Conservation (phyloP, 1,140 invertebrate genomes). For the Phocides pigmalion region DNA sequence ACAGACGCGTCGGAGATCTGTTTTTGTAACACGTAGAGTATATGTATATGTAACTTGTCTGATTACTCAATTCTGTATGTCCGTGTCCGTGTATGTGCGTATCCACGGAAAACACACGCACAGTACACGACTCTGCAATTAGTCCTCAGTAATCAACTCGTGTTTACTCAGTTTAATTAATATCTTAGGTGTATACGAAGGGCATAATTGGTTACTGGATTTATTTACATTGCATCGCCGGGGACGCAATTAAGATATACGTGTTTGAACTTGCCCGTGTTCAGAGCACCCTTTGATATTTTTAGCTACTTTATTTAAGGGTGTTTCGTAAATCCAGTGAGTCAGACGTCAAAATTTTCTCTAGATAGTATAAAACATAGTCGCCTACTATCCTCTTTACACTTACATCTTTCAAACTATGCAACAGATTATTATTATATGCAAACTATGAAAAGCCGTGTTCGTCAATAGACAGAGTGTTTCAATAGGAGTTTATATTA, state of each 20-base stretch:
- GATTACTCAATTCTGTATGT: no score
- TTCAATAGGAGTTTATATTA: no score
- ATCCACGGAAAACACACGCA: slow-evolving; percentile 19
- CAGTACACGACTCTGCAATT: slow-evolving; percentile 39
- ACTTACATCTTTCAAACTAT: no score
- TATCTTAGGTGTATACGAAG: slow-evolving; percentile 8
- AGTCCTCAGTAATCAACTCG: slow-evolving; percentile 35
- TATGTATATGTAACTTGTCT: no score
- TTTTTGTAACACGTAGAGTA: no score
- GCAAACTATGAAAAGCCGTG: no score
- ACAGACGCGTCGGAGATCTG: no score
- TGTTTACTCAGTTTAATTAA: slow-evolving; percentile 40
- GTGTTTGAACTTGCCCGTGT: not conserved
- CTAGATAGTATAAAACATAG: not conserved
- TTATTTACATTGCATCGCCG: slow-evolving; percentile 1
- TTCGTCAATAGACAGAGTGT: no score
- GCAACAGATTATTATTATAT: no score
- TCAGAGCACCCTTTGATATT: not conserved
- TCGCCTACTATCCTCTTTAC: no score
- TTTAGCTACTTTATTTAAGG: not conserved
- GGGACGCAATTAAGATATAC: not conserved
- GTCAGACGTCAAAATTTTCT: not conserved
- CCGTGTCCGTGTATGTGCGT: not conserved
- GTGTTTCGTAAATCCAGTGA: not conserved
- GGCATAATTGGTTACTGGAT: slow-evolving; percentile 24